Base-by-base conservation (phyloP, 2,888 invertebrate genomes). In the Psylliodes chrysocephalus region DNA sequence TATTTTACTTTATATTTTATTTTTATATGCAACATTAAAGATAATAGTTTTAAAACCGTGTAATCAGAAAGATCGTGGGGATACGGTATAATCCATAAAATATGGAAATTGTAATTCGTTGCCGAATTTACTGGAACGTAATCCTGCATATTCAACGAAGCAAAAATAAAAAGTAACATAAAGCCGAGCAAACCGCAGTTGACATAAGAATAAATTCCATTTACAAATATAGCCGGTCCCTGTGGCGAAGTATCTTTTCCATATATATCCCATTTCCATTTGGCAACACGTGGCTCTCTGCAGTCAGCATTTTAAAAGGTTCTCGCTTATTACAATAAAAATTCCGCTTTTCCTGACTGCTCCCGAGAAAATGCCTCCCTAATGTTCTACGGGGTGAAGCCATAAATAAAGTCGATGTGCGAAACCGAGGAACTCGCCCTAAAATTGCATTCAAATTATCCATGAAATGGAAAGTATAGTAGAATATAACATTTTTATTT, bases 251-350 rank as follows among this genome's bases (percentile, higher is more conserved):
- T 77, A 77, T 77, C 76, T 75, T 76, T 75, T 72, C 75, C 77
- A 72, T 75, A 74, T 75, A 74, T 72, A 74, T 74, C 72, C 70
- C 70, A 74, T 77, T 76, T 73, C 75, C 71, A 73, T 74, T 46
- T 64, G 63, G 75, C 74, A 75, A 76, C 78, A 78, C 77, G 78
- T 78, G 77, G 75, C 74, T 70, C 73, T 74, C 72, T 74, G 74
- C 74, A 75, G 75, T 77, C 76, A 74, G 74, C 75, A 72, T 77
- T 77, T 78, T 75, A 73, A 77, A 72, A 72, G 74, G 75, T 73
- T 73, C 73, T 71, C 76, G 76, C 76, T 79, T 79, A 78, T 78
- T 77, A 76, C 77, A 78, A 79, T 78, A 78, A 78, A 79, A 78
- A 75, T 63, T 73, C 71, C 65, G 66, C 63, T 62, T 71, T 67